Evolutionary conservation across 2,113 vertebrate genomes (phyloP).

Genomic region (Oryzias woworae): DNA sequence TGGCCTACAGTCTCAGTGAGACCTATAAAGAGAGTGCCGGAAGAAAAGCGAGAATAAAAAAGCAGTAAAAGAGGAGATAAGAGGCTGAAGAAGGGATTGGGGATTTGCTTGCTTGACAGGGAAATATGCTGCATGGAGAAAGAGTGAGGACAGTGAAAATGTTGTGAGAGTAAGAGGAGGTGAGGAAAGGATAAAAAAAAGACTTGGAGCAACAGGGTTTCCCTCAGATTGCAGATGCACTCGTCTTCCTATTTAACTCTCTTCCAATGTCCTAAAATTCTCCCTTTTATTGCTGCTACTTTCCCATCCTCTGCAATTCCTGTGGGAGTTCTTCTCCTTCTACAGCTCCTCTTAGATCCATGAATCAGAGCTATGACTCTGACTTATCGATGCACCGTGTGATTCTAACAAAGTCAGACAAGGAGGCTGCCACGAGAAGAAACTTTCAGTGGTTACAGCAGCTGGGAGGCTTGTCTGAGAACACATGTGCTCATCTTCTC

Average conservation of each 20-base stretch:
- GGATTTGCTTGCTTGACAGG: conserved; percentile 41
- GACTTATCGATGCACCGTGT: conserved; percentile 57
- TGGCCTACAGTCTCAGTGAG: conserved; percentile 18
- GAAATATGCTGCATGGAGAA: conserved; percentile 9
- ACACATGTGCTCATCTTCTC: conserved; percentile 27
- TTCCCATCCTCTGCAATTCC: conserved; percentile 31
- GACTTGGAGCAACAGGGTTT: conserved; percentile 22
- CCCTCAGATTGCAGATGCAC: conserved; percentile 5
- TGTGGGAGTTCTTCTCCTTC: conserved; percentile 39
- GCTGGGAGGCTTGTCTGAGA: conserved; percentile 41
- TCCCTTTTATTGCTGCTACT: conserved; percentile 35
- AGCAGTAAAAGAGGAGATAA: conserved; percentile 39
- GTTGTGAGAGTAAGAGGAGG: conserved; percentile 1
- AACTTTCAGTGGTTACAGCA: conserved; percentile 40
- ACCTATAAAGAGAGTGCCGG: conserved; percentile 29
- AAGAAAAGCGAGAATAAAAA: conserved; percentile 28
- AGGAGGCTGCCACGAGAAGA: conserved; percentile 34
- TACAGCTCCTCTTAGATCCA: conserved; percentile 41
- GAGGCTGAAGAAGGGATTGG: conserved; percentile 49
- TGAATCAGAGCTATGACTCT: conserved; percentile 35
- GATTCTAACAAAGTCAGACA: conserved; percentile 58
- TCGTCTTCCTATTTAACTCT: conserved; percentile 29
- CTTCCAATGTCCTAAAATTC: conserved; percentile 26
- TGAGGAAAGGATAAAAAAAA: neutral
- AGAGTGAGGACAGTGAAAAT: conserved; percentile 8